Percentiles rank a stretch among this genome's conserved stretches.
Conservation (phyloP, 2,888 invertebrate genomes). For the Drosophila kuntzei region DNA sequence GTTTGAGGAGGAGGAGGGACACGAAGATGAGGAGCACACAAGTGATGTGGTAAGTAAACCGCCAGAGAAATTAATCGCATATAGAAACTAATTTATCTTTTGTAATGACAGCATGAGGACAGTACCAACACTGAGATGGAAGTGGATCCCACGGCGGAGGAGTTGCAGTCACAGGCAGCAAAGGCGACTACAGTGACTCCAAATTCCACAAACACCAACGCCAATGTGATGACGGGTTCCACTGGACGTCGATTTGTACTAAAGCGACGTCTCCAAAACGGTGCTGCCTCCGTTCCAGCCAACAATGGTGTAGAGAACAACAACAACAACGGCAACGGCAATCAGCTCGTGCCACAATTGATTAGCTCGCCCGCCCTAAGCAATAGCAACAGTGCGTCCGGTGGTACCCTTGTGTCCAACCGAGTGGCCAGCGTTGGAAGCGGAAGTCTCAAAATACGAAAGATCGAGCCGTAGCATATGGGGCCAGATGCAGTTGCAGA, state of each 20-base stretch:
- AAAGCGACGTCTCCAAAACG: slow-evolving; percentile 80
- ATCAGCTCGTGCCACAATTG: slow-evolving; percentile 51
- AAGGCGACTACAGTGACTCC: slow-evolving; percentile 52
- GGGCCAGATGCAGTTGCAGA: slow-evolving; percentile 27
- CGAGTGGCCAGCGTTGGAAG: slow-evolving; percentile 44
- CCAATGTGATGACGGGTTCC: slow-evolving; percentile 65
- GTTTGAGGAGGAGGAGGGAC: slow-evolving; percentile 87
- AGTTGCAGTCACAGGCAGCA: slow-evolving; percentile 42
- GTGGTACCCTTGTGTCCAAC: slow-evolving; percentile 27
- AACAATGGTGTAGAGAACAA: slow-evolving; percentile 7
- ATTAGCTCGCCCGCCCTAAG: slow-evolving; percentile 37
- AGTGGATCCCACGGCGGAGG: slow-evolving; percentile 72
- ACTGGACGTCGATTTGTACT: slow-evolving; percentile 77
- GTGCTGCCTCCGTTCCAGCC: slow-evolving; percentile 33
- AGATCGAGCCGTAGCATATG: slow-evolving; percentile 71
- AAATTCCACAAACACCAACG: slow-evolving; percentile 24
- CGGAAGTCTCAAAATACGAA: slow-evolving; percentile 74
- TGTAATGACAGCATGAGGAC: slow-evolving; percentile 73
- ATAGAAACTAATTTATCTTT: neutral
- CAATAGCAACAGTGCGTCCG: neutral
- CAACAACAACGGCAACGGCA: slow-evolving; percentile 7
- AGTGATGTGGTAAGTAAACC: slow-evolving; percentile 77
- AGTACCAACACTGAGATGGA: slow-evolving; percentile 70
- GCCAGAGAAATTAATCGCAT: neutral
- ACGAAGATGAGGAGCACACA: slow-evolving; percentile 86